Conservation (phyloP, 1,140 invertebrate species). For the Hypothenemus hampei region DNA sequence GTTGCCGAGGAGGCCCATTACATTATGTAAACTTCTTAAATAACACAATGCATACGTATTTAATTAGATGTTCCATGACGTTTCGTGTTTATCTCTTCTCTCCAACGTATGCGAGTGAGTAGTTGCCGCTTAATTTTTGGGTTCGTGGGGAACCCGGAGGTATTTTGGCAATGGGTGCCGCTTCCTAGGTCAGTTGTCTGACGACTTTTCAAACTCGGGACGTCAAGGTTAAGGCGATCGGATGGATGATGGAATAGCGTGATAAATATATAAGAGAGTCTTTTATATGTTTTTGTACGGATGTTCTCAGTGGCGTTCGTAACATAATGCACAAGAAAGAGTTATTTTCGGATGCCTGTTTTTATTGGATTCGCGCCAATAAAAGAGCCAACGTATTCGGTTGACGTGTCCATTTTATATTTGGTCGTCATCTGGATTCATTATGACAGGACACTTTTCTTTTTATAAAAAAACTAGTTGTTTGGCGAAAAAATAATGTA, state of each 20-base stretch:
- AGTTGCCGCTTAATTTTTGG: not conserved
- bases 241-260: conserved; percentile 27
- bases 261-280: conserved; percentile 26
- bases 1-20: conserved; percentile 5
- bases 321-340: too few relatives aligned
- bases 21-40: conserved; percentile 19
- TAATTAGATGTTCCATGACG: conserved; percentile 8
- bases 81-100: too few relatives aligned
- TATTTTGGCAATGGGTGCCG: conserved; percentile 27
- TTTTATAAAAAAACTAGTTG: too few relatives aligned
- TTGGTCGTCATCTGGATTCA: too few relatives aligned
- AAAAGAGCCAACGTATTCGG: too few relatives aligned
- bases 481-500: too few relatives aligned
- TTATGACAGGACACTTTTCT: too few relatives aligned
- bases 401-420: too few relatives aligned
- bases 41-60: conserved; percentile 14
- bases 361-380: not conserved
- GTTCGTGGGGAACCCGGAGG: conserved; percentile 16
- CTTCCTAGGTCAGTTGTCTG: conserved; percentile 27
- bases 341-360: not conserved
- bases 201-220: conserved; percentile 25
- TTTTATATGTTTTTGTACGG: too few relatives aligned
- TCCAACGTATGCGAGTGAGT: not conserved
- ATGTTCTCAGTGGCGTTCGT: conserved; percentile 13
- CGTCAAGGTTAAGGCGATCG: conserved; percentile 25